Evolutionary conservation across 2,797 vertebrate genomes (phyloP), one percentile per base, ranked within the genome.

Genomic region (Sebastes flavidus): DNA sequence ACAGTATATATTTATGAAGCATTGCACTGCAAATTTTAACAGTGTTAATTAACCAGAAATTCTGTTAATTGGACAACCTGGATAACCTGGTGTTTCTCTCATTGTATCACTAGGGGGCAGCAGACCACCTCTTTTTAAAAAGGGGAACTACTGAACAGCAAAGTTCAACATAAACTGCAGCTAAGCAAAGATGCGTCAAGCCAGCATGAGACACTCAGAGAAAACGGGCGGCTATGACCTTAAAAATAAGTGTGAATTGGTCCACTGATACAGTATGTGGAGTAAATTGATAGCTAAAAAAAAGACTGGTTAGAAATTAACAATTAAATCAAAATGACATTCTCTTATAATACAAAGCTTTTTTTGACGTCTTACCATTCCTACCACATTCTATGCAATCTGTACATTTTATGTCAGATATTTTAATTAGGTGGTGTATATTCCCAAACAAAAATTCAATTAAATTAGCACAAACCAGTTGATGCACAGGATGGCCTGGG

Each of bases 101-200:
- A 0, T 4, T 5, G 0, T 1, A 27, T 62, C 87, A 84, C 62
- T 68, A 87, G 89, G 54, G 27, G 46, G 85, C 73, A 86, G 70
- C 73, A 84, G 8, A 25, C 5, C 2, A 2, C 34, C 18, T 66
- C 11, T 86, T 83, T 82, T 70, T 29, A n/a, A 11, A 13, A 8
- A 20, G 59, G 67, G 60, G 16, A 67, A 30, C 16, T 16, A 20
- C 1, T 66, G 29, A 75, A 71, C 65, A 46, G 34, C 11, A 38
- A 84, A 81, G 78, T 84, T 84, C 0, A 61, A 24, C 1, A 3
- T 4, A 10, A 55, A 30, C 36, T 75, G 58, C 38, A 14, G 74
- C 9, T 0, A 8, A 12, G 18, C 5, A 27, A 5, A 63, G 55
- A 8, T 46, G 68, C 7, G 58, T 88, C 55, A 84, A 82, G 70